Base-by-base conservation (phyloP, 1,140 invertebrate genomes). In the Drosophila lacertosa region DNA sequence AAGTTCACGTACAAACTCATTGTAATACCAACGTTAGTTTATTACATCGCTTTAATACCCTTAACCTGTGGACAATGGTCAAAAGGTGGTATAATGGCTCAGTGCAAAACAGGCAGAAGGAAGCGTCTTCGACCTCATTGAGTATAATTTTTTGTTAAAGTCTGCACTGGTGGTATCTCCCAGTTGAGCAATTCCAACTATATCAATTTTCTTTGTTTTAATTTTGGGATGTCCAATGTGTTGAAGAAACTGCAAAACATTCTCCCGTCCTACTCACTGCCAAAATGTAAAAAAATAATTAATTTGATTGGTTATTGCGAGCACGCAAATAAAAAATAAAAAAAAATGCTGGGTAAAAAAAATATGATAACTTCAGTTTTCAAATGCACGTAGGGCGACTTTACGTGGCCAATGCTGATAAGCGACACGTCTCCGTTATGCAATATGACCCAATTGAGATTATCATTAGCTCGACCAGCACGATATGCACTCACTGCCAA, bases 361-460 rank as follows among this genome's bases (percentile, higher is more conserved):
- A 13, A 3, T 62, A 42, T 48, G 15, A 33, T 16, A 44, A 54
- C 44, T 63, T 60, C 11, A 44, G 42, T 51, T 63, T 24, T 53
- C 15, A 18, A 51, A 37, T 60, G 57, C 55, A 53, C 65, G 55
- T 60, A 59, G 39, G 16, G 16, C 32, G 7, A 68, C 40, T 40
- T 47, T 15, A 53, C 48, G 57, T 51, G 69, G 63, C 53, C 63
- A 63, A 44, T 40, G 50, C 70, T 71, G 76, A 79, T 79, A 79
- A 79, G 65, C 68, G 18, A 32, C 33, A 51, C 29, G 64, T 51
- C 65, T 26, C 54, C 18, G 37, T 79, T 79, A 74, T 70, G 76
- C 64, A 80, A 81, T 76, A 72, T 81, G 62, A 76, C 53, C 77
- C 44, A 80, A 72, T 77, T 80, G 50, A 80, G 73, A 81, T 81